Percentiles rank a stretch among this genome's conserved stretches.
Evolutionary conservation across 2,113 vertebrate species (phyloP).

Genomic region (Sclerurus mexicanus): DNA sequence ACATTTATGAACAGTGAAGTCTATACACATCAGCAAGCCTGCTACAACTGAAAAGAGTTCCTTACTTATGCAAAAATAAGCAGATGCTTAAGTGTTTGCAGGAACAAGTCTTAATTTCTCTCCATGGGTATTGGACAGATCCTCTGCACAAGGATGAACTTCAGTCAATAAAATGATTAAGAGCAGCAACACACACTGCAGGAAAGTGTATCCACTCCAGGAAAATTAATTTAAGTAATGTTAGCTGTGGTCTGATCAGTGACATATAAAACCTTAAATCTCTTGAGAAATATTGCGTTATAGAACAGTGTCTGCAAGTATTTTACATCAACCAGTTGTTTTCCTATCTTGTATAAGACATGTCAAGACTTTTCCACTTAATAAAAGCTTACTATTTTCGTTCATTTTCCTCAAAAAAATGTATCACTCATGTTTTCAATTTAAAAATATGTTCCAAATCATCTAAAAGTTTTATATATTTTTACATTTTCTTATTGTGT

Average conservation of each 20-base stretch:
- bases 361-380: background rate
- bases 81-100: background rate
- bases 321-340: background rate
- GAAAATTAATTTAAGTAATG: background rate
- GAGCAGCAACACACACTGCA: background rate
- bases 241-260: background rate
- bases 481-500: background rate
- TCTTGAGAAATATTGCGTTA: background rate
- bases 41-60: background rate
- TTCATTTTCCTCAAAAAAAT: accelerated
- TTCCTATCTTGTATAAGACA: background rate
- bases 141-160: background rate
- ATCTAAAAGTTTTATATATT: background rate
- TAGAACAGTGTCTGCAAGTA: background rate
- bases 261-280: background rate
- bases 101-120: background rate
- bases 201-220: background rate
- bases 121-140: background rate
- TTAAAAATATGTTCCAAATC: background rate
- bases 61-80: background rate
- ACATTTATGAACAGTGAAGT: background rate
- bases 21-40: background rate
- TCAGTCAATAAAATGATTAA: background rate
- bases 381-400: background rate
- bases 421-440: background rate